Percentiles rank a stretch among this genome's conserved stretches.
phyloP scores from a whole-genome alignment of 2,113 vertebrate genomes.

The Pachyramphus minor region DNA sequence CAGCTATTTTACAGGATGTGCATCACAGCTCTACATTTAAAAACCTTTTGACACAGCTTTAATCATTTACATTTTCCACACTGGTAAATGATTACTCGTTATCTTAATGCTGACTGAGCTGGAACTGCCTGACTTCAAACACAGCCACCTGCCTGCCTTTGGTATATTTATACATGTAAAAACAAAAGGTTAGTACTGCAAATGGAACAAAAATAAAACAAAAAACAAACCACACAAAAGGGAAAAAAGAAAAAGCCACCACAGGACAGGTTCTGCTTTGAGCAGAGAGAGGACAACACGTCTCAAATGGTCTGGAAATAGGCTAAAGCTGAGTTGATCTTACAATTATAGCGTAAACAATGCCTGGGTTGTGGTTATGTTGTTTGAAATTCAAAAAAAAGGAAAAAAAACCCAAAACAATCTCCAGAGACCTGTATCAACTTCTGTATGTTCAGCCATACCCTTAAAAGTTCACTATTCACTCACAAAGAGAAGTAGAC shows the following conservation, averaged over 20 bases:
- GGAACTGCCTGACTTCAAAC: constrained; percentile 33
- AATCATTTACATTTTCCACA: constrained; percentile 4
- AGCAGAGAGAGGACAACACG: constrained; percentile 47
- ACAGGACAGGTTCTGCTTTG: constrained; percentile 56
- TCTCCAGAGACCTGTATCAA: constrained; percentile 71
- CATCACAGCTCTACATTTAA: neutral
- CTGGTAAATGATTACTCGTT: neutral
- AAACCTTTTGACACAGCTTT: neutral
- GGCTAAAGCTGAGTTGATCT: constrained; percentile 68
- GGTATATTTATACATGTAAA: constrained; percentile 66
- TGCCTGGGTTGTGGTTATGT: constrained; percentile 71
- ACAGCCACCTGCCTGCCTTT: constrained; percentile 67
- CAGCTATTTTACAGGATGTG: neutral
- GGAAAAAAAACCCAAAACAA: neutral
- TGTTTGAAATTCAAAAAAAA: neutral
- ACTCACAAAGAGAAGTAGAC: constrained; percentile 94
- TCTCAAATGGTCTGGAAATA: constrained; percentile 64
- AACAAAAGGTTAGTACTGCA: constrained; percentile 23
- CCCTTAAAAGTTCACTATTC: constrained; percentile 64
- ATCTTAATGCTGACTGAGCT: constrained; percentile 32
- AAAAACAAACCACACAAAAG: neutral
- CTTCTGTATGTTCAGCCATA: constrained; percentile 68
- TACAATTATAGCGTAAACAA: constrained; percentile 77
- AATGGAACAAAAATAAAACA: neutral
- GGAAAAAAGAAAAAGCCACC: neutral